Conservation (phyloP, 2,888 invertebrate species). For the Drosophila pseudotakahashii region DNA sequence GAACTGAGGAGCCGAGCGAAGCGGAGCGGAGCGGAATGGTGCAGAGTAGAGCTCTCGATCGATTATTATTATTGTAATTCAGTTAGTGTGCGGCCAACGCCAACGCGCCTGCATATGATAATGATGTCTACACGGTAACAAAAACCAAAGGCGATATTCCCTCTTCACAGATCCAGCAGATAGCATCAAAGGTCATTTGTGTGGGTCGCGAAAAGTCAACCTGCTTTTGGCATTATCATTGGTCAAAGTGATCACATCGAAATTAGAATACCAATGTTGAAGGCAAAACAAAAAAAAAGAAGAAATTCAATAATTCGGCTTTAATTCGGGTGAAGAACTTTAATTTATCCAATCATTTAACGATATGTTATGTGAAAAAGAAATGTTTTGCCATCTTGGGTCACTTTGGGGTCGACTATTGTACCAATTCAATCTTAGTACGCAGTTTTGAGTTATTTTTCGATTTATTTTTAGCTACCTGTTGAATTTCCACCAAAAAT, state of each 20-base stretch:
- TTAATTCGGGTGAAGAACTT: too few species aligned
- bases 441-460: too few species aligned
- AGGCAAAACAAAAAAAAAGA: too few species aligned
- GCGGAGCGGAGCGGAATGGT: constrained; percentile 26
- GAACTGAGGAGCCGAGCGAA: constrained; percentile 13
- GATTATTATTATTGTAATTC: constrained; percentile 70
- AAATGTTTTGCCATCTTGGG: too few species aligned
- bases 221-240: neutral
- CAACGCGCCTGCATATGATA: constrained; percentile 58
- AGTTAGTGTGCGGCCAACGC: constrained; percentile 68
- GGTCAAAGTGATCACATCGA: neutral
- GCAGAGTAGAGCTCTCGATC: constrained; percentile 48
- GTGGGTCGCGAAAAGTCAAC: constrained; percentile 8
- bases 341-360: too few species aligned
- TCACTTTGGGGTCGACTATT: too few species aligned
- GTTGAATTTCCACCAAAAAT: too few species aligned
- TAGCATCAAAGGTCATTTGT: constrained; percentile 18
- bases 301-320: too few species aligned
- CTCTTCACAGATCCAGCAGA: neutral
- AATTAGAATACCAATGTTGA: neutral
- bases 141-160: neutral
- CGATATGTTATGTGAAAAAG: too few species aligned
- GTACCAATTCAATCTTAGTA: too few species aligned
- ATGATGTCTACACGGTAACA: constrained; percentile 30
- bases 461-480: too few species aligned